A percentile compares a stretch with the other conserved stretches of the same genome.
Evolutionary conservation across 2,797 vertebrate species (phyloP).

Genomic region (Geotrypetes seraphini): DNA sequence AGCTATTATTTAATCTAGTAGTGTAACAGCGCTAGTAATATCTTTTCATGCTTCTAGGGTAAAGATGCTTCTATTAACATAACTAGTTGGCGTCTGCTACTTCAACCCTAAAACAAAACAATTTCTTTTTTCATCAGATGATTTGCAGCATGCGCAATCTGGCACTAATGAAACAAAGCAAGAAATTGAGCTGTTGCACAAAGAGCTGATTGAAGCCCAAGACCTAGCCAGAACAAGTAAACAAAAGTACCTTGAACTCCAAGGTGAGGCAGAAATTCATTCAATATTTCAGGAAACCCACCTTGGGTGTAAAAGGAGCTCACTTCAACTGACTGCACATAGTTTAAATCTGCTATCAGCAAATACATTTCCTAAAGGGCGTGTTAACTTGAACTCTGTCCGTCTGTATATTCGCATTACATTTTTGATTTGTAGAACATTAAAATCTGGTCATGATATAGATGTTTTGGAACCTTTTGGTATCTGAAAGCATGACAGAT

Average conservation of each 20-base stretch:
- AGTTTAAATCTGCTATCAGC: no score
- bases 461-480: no score
- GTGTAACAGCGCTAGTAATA: constrained; percentile 18
- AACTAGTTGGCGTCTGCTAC: no score
- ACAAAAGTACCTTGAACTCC: constrained; percentile 90
- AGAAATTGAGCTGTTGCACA: constrained; percentile 85
- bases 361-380: constrained; percentile 3
- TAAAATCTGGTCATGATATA: no score
- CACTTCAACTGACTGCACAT: no score
- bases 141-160: constrained; percentile 74
- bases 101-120: constrained; percentile 36
- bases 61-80: background rate
- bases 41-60: constrained; percentile 16
- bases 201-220: constrained; percentile 87
- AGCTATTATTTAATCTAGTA: constrained; percentile 30
- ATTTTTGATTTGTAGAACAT: constrained; percentile 9
- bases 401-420: constrained; percentile 9
- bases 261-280: constrained; percentile 67
- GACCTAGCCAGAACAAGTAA: constrained; percentile 89
- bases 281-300: constrained; percentile 15
- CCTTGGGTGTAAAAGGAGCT: background rate
- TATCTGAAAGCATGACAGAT: no score
- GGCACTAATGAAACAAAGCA: constrained; percentile 80
- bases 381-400: constrained; percentile 10
- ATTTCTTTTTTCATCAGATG: constrained; percentile 64